Conservation (phyloP, 2,797 vertebrate species). For the Thamnophis elegans region DNA sequence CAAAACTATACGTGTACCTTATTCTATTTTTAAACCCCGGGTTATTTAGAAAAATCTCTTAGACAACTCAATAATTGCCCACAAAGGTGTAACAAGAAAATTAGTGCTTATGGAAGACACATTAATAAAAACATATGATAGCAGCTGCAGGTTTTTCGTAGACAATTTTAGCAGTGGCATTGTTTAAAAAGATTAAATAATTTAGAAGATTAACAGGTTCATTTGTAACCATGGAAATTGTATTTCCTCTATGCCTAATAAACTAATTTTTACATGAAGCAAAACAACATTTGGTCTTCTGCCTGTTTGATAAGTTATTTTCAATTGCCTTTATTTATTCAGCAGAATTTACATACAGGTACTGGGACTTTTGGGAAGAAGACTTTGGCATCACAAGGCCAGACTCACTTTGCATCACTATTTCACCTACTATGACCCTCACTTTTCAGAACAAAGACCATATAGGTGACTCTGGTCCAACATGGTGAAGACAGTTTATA, state of each 20-base stretch:
- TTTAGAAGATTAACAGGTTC: constrained; percentile 68
- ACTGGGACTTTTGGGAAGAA: neutral
- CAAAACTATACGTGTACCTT: neutral
- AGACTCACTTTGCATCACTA: neutral
- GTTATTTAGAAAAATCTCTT: neutral
- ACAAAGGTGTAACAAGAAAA: constrained; percentile 43
- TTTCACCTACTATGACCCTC: neutral
- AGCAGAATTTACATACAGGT: constrained; percentile 51
- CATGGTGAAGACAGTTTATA: neutral
- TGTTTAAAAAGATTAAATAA: constrained; percentile 65
- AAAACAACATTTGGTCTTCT: constrained; percentile 64
- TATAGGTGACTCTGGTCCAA: neutral
- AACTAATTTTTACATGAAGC: constrained; percentile 64
- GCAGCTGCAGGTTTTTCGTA: constrained; percentile 40
- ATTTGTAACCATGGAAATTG: constrained; percentile 72
- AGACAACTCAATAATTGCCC: neutral
- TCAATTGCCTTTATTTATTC: constrained; percentile 62
- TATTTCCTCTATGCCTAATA: constrained; percentile 65
- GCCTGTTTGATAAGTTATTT: constrained; percentile 63
- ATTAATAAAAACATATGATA: constrained; percentile 18
- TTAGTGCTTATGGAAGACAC: constrained; percentile 20
- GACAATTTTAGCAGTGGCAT: constrained; percentile 57
- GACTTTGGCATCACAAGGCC: neutral
- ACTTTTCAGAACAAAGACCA: neutral
- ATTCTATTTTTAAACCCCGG: neutral